Conservation (phyloP, 2,888 invertebrate genomes). For the Dione juno region DNA sequence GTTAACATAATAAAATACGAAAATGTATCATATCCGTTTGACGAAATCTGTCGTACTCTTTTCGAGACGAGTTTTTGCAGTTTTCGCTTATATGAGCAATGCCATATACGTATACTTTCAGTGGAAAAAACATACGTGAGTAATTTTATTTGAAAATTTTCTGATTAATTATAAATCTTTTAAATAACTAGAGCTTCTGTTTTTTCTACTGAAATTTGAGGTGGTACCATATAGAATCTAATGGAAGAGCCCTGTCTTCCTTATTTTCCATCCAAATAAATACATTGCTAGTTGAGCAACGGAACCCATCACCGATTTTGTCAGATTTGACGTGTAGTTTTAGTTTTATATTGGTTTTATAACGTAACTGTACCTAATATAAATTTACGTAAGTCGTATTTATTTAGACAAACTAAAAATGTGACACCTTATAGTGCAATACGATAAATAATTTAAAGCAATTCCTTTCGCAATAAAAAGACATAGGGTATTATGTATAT, state of each 20-base stretch:
- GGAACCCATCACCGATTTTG: not conserved
- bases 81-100: conserved; percentile 11
- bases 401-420: not conserved
- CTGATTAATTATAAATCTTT: not conserved
- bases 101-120: conserved; percentile 7
- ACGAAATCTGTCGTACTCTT: not conserved
- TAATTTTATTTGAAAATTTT: not conserved
- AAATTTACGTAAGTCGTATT: not conserved
- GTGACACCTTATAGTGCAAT: no score
- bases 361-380: not conserved
- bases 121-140: not conserved
- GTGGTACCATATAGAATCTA: not conserved
- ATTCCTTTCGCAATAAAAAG: no score
- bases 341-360: no score
- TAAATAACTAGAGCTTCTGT: not conserved
- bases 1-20: not conserved
- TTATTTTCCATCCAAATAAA: no score
- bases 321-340: not conserved
- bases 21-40: not conserved
- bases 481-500: no score
- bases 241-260: not conserved
- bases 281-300: not conserved
- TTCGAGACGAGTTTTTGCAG: conserved; percentile 11
- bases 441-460: no score
- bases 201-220: not conserved